A percentile compares a stretch with the other conserved stretches of the same genome.
Evolutionary conservation across 2,113 vertebrate species (phyloP).

Genomic region (Ceyx margarethae): DNA sequence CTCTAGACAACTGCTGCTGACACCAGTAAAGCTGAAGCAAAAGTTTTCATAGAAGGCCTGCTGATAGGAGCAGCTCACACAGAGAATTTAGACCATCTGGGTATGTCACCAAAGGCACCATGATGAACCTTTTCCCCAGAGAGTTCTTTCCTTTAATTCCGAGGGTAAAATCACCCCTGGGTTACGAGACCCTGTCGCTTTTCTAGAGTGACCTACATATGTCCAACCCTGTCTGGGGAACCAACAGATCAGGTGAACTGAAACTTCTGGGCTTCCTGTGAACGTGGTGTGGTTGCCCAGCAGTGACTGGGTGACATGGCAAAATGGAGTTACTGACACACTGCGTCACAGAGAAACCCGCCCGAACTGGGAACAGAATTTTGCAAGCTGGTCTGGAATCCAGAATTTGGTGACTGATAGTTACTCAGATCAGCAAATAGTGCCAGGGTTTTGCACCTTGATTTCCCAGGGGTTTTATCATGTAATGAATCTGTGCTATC

Average conservation of each 20-base stretch:
- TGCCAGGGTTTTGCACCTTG: not conserved
- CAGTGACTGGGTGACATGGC: slow-evolving; percentile 29
- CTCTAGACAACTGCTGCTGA: not conserved
- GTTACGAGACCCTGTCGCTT: not conserved
- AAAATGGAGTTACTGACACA: slow-evolving; percentile 40
- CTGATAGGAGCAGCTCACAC: rapidly evolving
- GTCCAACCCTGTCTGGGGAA: not conserved
- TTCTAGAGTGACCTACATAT: slow-evolving; percentile 60
- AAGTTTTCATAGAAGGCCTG: not conserved
- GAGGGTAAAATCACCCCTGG: not conserved
- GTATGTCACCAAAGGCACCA: not conserved
- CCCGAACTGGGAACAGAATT: not conserved
- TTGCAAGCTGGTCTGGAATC: not conserved
- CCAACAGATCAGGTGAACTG: slow-evolving; percentile 23
- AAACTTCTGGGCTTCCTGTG: slow-evolving; percentile 53
- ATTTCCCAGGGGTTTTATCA: not conserved
- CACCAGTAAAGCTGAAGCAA: not conserved
- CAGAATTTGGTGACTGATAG: not conserved
- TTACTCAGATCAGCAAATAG: not conserved
- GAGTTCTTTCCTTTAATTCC: not conserved
- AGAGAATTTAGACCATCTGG: not conserved
- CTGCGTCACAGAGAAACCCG: not conserved
- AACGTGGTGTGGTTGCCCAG: slow-evolving; percentile 1
- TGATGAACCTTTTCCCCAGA: not conserved
- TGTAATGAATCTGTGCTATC: not conserved